phyloP scores from a whole-genome alignment of 2,113 vertebrate genomes.

The Ciconia stormi region DNA sequence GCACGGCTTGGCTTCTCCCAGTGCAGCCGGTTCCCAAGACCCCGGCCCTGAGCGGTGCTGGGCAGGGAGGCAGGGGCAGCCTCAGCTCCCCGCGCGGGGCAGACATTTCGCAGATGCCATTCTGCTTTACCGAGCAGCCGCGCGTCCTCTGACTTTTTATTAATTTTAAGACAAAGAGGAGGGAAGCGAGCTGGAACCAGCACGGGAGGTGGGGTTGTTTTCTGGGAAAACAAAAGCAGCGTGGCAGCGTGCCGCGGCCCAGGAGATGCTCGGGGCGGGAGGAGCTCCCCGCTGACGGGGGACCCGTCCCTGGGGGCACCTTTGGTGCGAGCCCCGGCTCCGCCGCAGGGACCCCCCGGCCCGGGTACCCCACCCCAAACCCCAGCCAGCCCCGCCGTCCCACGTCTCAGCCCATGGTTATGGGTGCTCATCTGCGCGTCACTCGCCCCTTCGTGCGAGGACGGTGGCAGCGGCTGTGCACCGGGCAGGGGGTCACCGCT shows the following conservation, averaged over 20 bases:
- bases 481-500: neutral
- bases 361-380: neutral
- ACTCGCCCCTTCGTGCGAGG: fast-evolving
- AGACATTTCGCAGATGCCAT: neutral
- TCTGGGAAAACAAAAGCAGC: constrained; percentile 25
- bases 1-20: neutral
- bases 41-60: fast-evolving
- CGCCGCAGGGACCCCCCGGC: fast-evolving
- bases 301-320: neutral
- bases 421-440: neutral
- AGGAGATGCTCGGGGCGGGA: neutral
- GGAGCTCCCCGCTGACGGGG: neutral
- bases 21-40: fast-evolving
- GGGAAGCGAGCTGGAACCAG: constrained; percentile 30
- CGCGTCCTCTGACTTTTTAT: neutral
- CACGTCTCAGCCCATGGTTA: fast-evolving
- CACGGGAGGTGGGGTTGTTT: neutral
- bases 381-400: fast-evolving
- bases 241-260: neutral
- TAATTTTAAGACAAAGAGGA: constrained; percentile 42
- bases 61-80: neutral
- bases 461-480: fast-evolving
- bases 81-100: neutral
- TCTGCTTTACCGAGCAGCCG: constrained; percentile 15
- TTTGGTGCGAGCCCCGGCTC: fast-evolving